Evolutionary conservation across 2,888 invertebrate species (phyloP).

Genomic region (Autographa pulchrina): DNA sequence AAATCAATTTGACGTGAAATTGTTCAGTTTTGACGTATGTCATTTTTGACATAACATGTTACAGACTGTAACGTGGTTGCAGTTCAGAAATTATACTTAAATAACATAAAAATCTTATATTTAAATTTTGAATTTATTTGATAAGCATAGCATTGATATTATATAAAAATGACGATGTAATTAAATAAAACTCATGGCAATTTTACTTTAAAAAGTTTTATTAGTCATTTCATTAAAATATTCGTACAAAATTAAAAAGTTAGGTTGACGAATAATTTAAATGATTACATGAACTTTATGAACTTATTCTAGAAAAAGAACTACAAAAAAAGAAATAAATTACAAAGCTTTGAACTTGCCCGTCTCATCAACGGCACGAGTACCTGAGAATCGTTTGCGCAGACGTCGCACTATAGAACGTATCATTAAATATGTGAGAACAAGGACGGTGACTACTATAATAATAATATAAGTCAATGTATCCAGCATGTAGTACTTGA

Average conservation of each 20-base stretch:
- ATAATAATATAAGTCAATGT: conserved; percentile 63
- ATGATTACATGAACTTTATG: not conserved
- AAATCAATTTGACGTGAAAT: not conserved
- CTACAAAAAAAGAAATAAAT: conserved; percentile 22
- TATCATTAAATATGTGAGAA: conserved; percentile 61
- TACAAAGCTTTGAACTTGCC: conserved; percentile 81
- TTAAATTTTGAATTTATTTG: too few species aligned
- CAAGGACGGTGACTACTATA: conserved; percentile 53
- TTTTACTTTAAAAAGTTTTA: too few species aligned
- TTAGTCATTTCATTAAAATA: too few species aligned
- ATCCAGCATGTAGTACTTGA: conserved; percentile 82
- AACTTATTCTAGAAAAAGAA: conserved; percentile 2
- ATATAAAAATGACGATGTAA: too few species aligned
- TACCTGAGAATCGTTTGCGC: conserved; percentile 62
- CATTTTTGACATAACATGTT: conserved; percentile 1
- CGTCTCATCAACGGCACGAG: conserved; percentile 17
- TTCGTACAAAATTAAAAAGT: not conserved
- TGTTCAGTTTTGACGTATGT: not conserved
- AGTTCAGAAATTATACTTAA: not conserved
- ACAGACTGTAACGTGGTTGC: not conserved
- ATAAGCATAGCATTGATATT: too few species aligned
- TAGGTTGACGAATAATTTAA: not conserved
- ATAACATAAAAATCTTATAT: too few species aligned
- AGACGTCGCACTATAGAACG: conserved; percentile 65
- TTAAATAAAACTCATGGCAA: too few species aligned